phyloP scores from a whole-genome alignment of 2,888 invertebrate species.

The Aphrophora alni region DNA sequence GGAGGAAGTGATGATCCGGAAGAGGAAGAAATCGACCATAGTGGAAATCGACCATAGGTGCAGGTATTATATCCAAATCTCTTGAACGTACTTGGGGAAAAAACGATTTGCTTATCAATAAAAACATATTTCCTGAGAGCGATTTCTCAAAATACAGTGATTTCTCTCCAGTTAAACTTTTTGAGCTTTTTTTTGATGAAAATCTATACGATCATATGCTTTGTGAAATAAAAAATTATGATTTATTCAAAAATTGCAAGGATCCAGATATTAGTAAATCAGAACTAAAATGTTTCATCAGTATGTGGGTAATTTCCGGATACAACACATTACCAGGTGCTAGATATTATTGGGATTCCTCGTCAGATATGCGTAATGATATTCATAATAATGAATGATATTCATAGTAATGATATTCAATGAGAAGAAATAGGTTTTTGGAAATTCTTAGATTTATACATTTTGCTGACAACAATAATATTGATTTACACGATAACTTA shows the following conservation, averaged over 20 bases:
- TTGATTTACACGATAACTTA: conserved; percentile 48
- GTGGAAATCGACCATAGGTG: no score
- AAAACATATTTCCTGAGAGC: conserved; percentile 21
- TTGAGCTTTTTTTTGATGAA: conserved; percentile 28
- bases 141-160: conserved; percentile 27
- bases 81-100: no score
- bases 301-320: conserved; percentile 46
- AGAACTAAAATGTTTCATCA: conserved; percentile 40
- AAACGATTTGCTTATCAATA: no score
- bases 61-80: no score
- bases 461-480: conserved; percentile 42
- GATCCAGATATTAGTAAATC: conserved; percentile 27
- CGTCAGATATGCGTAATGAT: conserved; percentile 36
- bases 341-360: conserved; percentile 42
- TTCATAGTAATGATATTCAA: conserved; percentile 31
- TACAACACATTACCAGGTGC: conserved; percentile 44
- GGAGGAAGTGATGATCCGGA: no score
- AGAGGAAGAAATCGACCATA: no score
- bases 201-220: conserved; percentile 18
- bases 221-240: conserved; percentile 25
- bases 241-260: conserved; percentile 28
- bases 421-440: conserved; percentile 39
- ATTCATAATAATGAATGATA: conserved; percentile 31
- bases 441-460: conserved; percentile 42
- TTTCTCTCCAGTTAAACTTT: conserved; percentile 33